These are phyloP conservation scores for Perizoma affinitatum DNA, from an alignment of 2,888 invertebrate genomes.

Conservation along the genomic window DNA sequence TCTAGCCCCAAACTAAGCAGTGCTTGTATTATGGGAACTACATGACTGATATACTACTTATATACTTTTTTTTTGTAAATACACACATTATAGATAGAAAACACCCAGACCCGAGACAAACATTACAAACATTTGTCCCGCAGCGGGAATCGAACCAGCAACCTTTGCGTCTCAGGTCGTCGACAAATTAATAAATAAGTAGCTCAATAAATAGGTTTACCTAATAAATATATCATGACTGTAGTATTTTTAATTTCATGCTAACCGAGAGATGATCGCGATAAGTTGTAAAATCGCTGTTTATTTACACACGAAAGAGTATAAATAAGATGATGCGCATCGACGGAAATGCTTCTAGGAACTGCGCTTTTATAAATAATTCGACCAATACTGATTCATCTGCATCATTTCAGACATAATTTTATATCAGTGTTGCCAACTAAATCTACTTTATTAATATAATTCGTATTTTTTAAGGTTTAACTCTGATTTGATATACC, in stretches of 20 bases:
- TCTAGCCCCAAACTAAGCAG: too few species aligned
- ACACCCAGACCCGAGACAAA: too few species aligned
- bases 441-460: conserved; percentile 6
- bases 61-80: too few species aligned
- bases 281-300: conserved; percentile 14
- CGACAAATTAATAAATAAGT: too few species aligned
- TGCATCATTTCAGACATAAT: conserved; percentile 11
- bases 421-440: conserved; percentile 13
- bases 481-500: background rate
- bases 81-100: too few species aligned
- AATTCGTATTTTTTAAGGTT: background rate
- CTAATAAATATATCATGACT: background rate
- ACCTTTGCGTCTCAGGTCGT: too few species aligned
- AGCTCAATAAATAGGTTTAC: too few species aligned
- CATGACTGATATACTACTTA: too few species aligned
- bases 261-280: conserved; percentile 2
- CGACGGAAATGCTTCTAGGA: conserved; percentile 15
- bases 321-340: conserved; percentile 14
- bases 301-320: conserved; percentile 12
- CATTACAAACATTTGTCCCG: too few species aligned
- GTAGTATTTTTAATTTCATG: background rate
- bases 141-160: too few species aligned
- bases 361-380: conserved; percentile 12
- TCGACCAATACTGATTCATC: conserved; percentile 19
- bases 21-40: too few species aligned